phyloP scores from a whole-genome alignment of 2,113 vertebrate species.

The Empidonax alnorum region DNA sequence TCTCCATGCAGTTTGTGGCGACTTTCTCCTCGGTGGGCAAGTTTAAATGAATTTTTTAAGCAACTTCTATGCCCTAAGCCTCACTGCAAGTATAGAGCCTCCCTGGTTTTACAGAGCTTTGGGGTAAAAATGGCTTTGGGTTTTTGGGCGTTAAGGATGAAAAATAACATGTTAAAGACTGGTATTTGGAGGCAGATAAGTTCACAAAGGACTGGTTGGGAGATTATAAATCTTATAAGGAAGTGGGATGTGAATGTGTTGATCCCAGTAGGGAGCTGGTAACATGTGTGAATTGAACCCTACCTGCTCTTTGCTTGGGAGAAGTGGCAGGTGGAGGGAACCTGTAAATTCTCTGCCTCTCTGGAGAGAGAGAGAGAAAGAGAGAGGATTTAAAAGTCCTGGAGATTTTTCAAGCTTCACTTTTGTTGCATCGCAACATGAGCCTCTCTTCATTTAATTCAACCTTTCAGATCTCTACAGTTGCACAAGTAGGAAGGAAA shows the following conservation, averaged over 20 bases:
- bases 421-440: not conserved
- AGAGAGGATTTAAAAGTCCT: not conserved
- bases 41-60: not conserved
- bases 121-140: not conserved
- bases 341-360: not conserved
- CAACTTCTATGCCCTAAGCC: not conserved
- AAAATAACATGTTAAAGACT: not conserved
- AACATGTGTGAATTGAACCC: not conserved
- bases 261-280: not conserved
- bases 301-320: not conserved
- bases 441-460: not conserved
- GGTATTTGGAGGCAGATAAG: not conserved
- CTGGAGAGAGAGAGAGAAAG: not conserved
- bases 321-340: not conserved
- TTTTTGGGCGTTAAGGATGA: not conserved
- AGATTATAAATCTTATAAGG: not conserved
- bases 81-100: not conserved
- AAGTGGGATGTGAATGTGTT: not conserved
- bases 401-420: not conserved
- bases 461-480: not conserved
- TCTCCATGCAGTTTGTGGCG: not conserved
- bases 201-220: not conserved
- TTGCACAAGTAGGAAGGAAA: not conserved
- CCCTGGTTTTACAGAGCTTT: not conserved
- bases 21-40: not conserved